Evolutionary conservation across 2,888 invertebrate species (phyloP), one percentile per base, ranked within the genome.

Genomic region (Glyphotaelius pellucidus): DNA sequence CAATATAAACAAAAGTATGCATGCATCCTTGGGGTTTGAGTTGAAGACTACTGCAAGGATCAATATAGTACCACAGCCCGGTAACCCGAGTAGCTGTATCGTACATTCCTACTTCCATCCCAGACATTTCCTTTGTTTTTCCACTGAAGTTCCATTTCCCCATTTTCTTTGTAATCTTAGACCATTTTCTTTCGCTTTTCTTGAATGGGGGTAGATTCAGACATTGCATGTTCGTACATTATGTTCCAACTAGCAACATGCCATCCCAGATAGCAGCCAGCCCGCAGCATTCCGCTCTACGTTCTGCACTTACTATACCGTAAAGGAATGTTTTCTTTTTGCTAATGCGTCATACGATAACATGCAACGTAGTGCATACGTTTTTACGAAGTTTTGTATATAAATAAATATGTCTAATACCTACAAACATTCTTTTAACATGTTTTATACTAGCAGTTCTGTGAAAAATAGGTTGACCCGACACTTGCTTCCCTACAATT

Each of bases 81-180:
- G 67, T n/a, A 67, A 67, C 67, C 25, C 25, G 67, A 67, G 67
- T 25, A n/a, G 25, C 67, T 67, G 25, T 67, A 67, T 7, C 25
- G 2, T 25, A 67, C n/a, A 67, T n/a, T 67, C 67, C 25, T 67
- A 67, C 67, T 67, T 67, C n/a, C 9, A 67, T 25, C 67, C 9
- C n/a, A 67, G 67, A 67, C 67, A 67, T 67, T 67, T 67, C 25
- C 25, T 81, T 32, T 81, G 30, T 81, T 81, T 32, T 81, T 31
- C 81, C 32, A 15, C 31, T 15, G 31, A 19, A 32, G 81, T 81
- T 81, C 32, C 31, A 81, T 81, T 81, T 32, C 30, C 81, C 31
- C 30, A 19, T 81, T 81, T 81, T 81, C 81, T 81, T 81, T 81
- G 81, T 81, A 81, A 81, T 81, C 81, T 81, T 32, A 19, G 81